Conservation (phyloP, 2,888 invertebrate species). For the Protonemura montana region DNA sequence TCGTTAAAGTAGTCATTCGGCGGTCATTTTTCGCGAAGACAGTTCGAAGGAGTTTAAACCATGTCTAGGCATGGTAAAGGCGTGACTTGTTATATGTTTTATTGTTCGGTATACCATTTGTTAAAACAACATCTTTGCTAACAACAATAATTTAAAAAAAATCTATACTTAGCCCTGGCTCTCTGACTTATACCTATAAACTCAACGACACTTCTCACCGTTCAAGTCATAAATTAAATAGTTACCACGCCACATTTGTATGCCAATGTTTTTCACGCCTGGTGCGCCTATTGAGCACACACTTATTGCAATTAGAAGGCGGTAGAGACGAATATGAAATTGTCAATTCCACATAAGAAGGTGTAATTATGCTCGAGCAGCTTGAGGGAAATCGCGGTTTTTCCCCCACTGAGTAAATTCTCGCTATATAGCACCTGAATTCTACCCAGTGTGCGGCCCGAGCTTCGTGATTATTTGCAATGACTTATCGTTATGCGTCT, state of each 20-base stretch:
- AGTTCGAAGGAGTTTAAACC: too few relatives aligned
- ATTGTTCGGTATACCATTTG: too few relatives aligned
- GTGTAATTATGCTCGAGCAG: neutral
- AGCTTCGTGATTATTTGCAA: conserved; percentile 9
- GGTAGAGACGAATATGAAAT: neutral
- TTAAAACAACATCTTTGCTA: too few relatives aligned
- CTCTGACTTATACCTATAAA: too few relatives aligned
- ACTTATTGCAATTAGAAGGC: neutral
- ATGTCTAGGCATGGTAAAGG: too few relatives aligned
- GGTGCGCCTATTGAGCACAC: neutral
- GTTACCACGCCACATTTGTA: neutral
- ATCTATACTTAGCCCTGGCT: too few relatives aligned
- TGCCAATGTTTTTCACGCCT: neutral
- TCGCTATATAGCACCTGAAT: neutral
- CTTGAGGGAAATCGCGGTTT: neutral
- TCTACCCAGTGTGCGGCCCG: neutral
- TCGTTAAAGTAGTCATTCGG: too few relatives aligned
- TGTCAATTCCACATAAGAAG: neutral
- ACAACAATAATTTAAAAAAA: too few relatives aligned
- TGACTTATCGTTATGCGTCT: neutral
- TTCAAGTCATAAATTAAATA: neutral
- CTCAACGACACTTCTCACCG: neutral
- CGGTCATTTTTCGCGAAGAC: too few relatives aligned
- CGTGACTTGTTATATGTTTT: too few relatives aligned
- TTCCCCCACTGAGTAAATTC: neutral